Evolutionary conservation across 2,113 vertebrate species (phyloP).

Genomic region (Gallinago undulata): DNA sequence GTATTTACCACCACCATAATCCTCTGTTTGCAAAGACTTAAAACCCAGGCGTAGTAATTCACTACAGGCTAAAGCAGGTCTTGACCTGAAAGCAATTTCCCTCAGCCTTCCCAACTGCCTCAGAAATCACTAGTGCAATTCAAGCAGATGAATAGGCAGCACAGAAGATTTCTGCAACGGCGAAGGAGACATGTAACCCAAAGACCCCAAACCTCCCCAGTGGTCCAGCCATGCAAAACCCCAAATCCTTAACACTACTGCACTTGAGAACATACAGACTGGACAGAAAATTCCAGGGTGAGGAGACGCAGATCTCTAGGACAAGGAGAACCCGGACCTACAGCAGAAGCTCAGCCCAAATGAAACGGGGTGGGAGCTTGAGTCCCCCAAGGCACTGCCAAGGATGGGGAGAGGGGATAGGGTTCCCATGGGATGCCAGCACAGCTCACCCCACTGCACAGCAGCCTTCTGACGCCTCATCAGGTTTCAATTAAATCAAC

Average conservation of each 20-base stretch:
- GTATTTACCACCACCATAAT: constrained; percentile 51
- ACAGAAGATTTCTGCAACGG: neutral
- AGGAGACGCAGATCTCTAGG: neutral
- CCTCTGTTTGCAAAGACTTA: constrained; percentile 64
- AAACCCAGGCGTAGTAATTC: constrained; percentile 30
- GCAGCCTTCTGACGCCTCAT: neutral
- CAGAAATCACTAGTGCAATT: neutral
- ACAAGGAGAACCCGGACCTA: rapidly evolving
- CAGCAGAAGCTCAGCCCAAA: neutral
- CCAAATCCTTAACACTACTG: neutral
- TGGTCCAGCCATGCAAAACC: neutral
- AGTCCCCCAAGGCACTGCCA: neutral
- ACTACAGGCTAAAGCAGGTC: constrained; percentile 49
- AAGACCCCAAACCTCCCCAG: neutral
- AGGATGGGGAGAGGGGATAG: neutral
- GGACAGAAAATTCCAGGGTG: neutral
- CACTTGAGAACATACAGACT: neutral
- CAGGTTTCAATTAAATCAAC: constrained; percentile 63
- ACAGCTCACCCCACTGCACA: neutral
- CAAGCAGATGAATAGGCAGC: neutral
- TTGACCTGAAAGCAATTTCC: constrained; percentile 52
- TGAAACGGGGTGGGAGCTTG: neutral
- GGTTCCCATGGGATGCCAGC: constrained; percentile 3
- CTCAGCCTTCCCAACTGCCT: neutral
- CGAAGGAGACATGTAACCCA: neutral